Evolutionary conservation across 2,888 invertebrate genomes (phyloP).

Genomic region (Agonopterix arenella): DNA sequence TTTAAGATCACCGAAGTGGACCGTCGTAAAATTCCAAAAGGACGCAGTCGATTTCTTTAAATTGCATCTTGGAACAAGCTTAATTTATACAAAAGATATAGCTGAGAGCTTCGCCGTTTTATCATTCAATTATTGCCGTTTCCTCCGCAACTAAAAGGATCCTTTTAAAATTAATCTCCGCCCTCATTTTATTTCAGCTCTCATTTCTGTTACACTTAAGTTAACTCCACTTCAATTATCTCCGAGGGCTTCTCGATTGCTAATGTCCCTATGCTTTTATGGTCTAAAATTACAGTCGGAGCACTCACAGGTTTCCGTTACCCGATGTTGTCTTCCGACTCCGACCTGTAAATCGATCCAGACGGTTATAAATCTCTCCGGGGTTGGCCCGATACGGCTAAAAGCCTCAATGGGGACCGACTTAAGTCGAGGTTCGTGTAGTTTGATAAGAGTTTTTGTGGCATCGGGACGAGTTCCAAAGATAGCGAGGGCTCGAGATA

Average conservation of each 20-base stretch:
- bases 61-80: conserved; percentile 1
- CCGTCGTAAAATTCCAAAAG: conserved; percentile 29
- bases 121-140: conserved; percentile 26
- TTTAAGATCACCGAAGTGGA: conserved; percentile 34
- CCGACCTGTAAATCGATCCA: conserved; percentile 60
- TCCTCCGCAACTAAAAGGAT: conserved; percentile 20
- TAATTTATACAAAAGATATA: conserved; percentile 26
- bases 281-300: conserved; percentile 49
- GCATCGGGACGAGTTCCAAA: conserved; percentile 45
- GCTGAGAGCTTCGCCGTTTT: conserved; percentile 29
- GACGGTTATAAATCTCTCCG: conserved; percentile 61
- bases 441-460: conserved; percentile 72
- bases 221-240: conserved; percentile 40
- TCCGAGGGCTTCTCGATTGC: conserved; percentile 31
- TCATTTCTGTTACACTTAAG: not conserved
- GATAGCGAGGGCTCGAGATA: conserved; percentile 58
- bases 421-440: conserved; percentile 72
- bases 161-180: conserved; percentile 24
- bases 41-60: conserved; percentile 1
- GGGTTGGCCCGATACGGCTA: conserved; percentile 56
- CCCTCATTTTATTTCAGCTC: conserved; percentile 6
- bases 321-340: conserved; percentile 58
- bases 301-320: conserved; percentile 59
- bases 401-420: conserved; percentile 59
- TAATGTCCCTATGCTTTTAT: conserved; percentile 41